Evolutionary conservation across 2,888 invertebrate species (phyloP).

Genomic region (Octonoba sinensis): DNA sequence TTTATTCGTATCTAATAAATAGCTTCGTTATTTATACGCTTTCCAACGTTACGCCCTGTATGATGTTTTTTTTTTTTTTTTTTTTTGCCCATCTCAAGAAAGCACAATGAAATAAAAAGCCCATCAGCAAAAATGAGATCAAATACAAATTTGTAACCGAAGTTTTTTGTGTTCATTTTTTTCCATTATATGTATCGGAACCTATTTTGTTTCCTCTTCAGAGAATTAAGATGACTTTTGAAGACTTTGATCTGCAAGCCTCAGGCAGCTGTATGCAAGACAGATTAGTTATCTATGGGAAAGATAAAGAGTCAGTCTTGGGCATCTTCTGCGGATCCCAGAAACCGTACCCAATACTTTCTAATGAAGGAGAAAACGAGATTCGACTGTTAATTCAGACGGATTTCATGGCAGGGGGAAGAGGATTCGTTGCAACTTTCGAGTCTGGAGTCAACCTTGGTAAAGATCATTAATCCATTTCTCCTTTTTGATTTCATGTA

Average conservation of each 20-base stretch:
- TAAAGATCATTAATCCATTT: background rate
- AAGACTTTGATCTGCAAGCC: slow-evolving; percentile 37
- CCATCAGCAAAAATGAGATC: too few relatives aligned
- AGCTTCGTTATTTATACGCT: too few relatives aligned
- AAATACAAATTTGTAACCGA: too few relatives aligned
- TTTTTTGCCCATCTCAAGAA: too few relatives aligned
- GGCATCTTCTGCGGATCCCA: slow-evolving; percentile 20
- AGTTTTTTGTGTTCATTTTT: too few relatives aligned
- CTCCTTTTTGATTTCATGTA: too few relatives aligned
- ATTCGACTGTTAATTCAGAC: slow-evolving; percentile 27
- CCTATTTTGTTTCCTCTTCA: background rate
- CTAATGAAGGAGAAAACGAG: slow-evolving; percentile 22
- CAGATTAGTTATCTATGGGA: slow-evolving; percentile 20
- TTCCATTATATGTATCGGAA: too few relatives aligned
- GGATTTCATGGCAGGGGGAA: slow-evolving; percentile 31
- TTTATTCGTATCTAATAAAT: too few relatives aligned
- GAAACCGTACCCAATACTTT: slow-evolving; percentile 11
- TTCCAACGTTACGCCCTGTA: too few relatives aligned
- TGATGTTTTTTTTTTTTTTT: too few relatives aligned
- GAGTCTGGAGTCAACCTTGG: slow-evolving; percentile 1
- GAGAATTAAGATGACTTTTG: slow-evolving; percentile 34
- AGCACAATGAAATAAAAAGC: too few relatives aligned
- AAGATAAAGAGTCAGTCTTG: slow-evolving; percentile 14
- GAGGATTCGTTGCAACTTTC: slow-evolving; percentile 23
- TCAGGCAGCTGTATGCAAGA: slow-evolving; percentile 22